Evolutionary conservation across 2,888 invertebrate species (phyloP), one percentile per base, ranked within the genome.

Genomic region (Papilio protenor): DNA sequence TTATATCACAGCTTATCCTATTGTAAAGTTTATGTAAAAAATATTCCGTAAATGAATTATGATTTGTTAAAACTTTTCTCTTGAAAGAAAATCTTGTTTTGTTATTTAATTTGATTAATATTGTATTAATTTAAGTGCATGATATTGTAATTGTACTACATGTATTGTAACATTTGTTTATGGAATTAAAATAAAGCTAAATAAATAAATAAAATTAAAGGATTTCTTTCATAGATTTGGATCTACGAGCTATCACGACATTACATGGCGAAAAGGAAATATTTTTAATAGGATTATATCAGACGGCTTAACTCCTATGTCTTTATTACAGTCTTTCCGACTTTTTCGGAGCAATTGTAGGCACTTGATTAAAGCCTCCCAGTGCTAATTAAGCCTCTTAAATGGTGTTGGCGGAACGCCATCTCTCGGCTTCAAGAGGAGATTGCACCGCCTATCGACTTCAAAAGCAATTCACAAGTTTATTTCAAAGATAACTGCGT

Each of bases 401-500:
- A 78, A 78, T 71, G 61, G 75, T 71, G 70, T 78, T 75, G 77
- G 75, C 77, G 75, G 23, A 23, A 59, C 55, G 77, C 77, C 77
- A 77, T 69, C 74, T 71, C 77, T 57, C 49, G 33, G 16, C 27
- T 59, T 66, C 27, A 47, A 40, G 73, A 16, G 59, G 57, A 71
- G 71, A 76, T 71, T 52, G 69, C 76, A 47, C n/a, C 55, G 59
- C 69, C 73, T 73, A 77, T 73, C 57, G 77, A 73, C 57, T 73
- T 49, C 21, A 77, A 73, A 77, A 70, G 73, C 69, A 70, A 70
- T 77, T 59, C 69, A 23, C 27, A 77, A 77, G 73, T 73, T 74
- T 77, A 77, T 77, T 72, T 61, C 76, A 47, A 21, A 72, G 76
- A 77, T 77, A 72, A 77, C 33, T 45, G 33, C n/a, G 21, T 71